Percentiles rank a stretch among this genome's conserved stretches.
These are phyloP conservation scores for Apostichopus californicus DNA, from an alignment of 35 echinoderm and acorn worm species.

Conservation along the genomic window DNA sequence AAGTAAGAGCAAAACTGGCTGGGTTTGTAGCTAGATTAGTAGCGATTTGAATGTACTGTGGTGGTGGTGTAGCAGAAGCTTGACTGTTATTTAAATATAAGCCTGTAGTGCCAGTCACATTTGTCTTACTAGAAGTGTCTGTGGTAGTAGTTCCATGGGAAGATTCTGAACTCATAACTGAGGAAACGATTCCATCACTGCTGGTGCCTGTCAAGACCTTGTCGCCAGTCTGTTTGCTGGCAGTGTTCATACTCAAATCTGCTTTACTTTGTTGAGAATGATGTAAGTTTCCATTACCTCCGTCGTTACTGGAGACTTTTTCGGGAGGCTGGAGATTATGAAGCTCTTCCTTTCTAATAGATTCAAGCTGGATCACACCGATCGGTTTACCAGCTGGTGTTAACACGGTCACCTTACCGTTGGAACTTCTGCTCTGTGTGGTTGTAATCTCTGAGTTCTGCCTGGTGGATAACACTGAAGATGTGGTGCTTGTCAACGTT, in stretches of 20 bases:
- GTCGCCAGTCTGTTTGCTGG: neutral
- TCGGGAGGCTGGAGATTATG: neutral
- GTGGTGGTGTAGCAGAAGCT: neutral
- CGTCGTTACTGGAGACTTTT: neutral
- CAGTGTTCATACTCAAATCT: no score
- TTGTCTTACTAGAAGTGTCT: neutral
- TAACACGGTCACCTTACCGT: slow-evolving; percentile 26
- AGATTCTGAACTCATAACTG: neutral
- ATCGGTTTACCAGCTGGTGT: neutral
- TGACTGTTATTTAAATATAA: neutral
- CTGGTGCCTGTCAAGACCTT: neutral
- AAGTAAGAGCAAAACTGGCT: no score
- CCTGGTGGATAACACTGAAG: slow-evolving; percentile 11
- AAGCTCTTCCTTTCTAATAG: neutral
- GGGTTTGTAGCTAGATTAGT: no score
- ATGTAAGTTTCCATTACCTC: neutral
- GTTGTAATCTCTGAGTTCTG: slow-evolving; percentile 22
- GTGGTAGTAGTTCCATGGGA: neutral
- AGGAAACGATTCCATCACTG: neutral
- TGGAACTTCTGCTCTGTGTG: neutral
- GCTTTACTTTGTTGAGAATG: neutral
- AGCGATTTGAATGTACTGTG: neutral
- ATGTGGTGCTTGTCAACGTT: slow-evolving; percentile 5
- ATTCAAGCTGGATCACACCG: neutral
- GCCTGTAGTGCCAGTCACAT: neutral